Evolutionary conservation across 1,140 invertebrate species (phyloP).

Genomic region (Drosophila cardini): DNA sequence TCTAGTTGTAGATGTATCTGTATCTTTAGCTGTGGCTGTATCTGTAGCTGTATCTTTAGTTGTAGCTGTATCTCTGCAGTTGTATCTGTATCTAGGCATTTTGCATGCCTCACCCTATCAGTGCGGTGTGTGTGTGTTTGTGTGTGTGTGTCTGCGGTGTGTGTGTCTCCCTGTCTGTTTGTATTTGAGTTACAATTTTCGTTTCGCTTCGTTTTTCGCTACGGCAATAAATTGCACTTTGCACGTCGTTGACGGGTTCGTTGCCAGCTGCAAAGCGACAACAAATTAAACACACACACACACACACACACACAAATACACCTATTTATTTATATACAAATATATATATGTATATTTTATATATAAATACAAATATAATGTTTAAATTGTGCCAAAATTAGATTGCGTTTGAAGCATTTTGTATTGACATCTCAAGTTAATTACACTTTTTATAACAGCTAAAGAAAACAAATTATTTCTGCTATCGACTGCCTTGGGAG

Average conservation of each 20-base stretch:
- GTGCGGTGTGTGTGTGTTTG: not conserved
- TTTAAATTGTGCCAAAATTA: constrained; percentile 5
- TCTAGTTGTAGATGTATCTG: constrained; percentile 42
- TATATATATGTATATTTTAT: constrained; percentile 13
- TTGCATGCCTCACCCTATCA: constrained; percentile 56
- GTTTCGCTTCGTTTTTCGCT: constrained; percentile 61
- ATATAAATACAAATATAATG: constrained; percentile 15
- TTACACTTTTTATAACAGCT: not conserved
- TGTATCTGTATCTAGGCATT: constrained; percentile 45
- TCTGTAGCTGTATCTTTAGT: constrained; percentile 47
- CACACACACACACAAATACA: not conserved
- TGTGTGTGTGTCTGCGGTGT: constrained; percentile 13
- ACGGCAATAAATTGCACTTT: constrained; percentile 72
- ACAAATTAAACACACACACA: constrained; percentile 26
- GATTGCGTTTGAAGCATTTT: not conserved
- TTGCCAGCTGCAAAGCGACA: constrained; percentile 55
- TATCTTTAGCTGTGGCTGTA: constrained; percentile 42
- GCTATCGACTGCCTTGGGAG: no score
- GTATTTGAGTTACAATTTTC: constrained; percentile 74
- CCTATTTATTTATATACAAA: constrained; percentile 9
- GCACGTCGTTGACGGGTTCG: constrained; percentile 67
- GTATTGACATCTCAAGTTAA: not conserved
- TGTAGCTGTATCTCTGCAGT: constrained; percentile 34
- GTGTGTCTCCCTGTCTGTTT: constrained; percentile 37
- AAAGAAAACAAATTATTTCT: no score